phyloP scores from a whole-genome alignment of 2,797 vertebrate species.

The Sarcophilus harrisii region DNA sequence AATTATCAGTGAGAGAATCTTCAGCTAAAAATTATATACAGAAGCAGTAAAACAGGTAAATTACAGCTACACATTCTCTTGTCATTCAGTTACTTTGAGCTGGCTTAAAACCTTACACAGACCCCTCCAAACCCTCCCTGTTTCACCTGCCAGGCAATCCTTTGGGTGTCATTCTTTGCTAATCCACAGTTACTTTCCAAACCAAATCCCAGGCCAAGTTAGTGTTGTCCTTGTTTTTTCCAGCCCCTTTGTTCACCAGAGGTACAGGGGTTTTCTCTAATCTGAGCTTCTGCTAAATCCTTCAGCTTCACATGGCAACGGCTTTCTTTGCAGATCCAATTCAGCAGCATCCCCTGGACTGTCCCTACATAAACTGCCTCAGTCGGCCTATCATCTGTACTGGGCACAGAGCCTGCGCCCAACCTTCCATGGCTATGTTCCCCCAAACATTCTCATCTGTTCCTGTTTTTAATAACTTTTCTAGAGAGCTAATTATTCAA shows the following conservation, averaged over 20 bases:
- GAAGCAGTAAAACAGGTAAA: slow-evolving; percentile 55
- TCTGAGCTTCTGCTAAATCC: not conserved
- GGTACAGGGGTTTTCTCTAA: not conserved
- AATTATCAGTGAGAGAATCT: not conserved
- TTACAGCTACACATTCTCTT: slow-evolving; percentile 72
- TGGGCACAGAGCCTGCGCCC: not conserved
- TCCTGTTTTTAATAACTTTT: slow-evolving; percentile 9
- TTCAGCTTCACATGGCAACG: not conserved
- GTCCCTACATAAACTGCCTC: not conserved
- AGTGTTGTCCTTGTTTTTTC: not conserved
- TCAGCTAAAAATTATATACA: not conserved
- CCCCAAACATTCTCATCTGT: not conserved
- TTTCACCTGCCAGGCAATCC: slow-evolving; percentile 57
- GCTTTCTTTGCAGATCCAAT: not conserved
- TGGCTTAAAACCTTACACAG: slow-evolving; percentile 68
- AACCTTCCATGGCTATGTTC: not conserved
- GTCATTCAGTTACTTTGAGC: slow-evolving; percentile 73
- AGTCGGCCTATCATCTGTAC: not conserved
- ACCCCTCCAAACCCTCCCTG: slow-evolving; percentile 58
- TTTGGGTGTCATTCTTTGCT: slow-evolving; percentile 62
- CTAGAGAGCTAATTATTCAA: not conserved
- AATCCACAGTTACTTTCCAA: slow-evolving; percentile 23
- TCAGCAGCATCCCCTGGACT: not conserved
- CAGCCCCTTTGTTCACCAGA: not conserved
- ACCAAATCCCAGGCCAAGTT: slow-evolving; percentile 21